Evolutionary conservation across 2,113 vertebrate species (phyloP).

Genomic region (Raja brachyura): DNA sequence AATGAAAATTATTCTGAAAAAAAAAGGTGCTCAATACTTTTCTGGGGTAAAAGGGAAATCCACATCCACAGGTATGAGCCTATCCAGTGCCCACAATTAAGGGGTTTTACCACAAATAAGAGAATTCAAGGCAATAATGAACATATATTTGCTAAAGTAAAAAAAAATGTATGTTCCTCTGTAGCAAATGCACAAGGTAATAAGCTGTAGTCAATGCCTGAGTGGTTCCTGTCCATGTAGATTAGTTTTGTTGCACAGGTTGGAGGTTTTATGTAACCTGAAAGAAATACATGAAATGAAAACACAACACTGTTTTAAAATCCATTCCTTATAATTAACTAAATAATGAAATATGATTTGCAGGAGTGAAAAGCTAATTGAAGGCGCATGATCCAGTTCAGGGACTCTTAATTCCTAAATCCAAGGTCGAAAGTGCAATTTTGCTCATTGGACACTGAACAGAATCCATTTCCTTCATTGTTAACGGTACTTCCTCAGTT

Average conservation of each 20-base stretch:
- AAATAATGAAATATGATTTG: background rate
- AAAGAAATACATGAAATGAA: background rate
- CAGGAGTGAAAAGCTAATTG: background rate
- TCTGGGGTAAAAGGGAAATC: background rate
- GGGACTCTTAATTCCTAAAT: background rate
- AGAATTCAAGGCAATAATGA: background rate
- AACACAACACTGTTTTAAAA: background rate
- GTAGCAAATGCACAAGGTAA: background rate
- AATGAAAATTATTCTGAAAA: background rate
- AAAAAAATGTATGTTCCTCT: background rate
- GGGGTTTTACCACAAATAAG: background rate
- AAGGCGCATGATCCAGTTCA: background rate
- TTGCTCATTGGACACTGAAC: background rate
- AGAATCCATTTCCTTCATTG: background rate
- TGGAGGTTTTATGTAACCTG: background rate
- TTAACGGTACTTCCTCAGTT: too few species aligned
- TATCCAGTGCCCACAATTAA: background rate
- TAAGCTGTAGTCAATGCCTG: background rate
- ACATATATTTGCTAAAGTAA: background rate
- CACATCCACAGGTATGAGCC: background rate
- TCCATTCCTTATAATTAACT: background rate
- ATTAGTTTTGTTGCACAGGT: background rate
- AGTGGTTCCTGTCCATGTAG: background rate
- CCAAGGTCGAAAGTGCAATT: background rate
- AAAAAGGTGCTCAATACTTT: background rate